Evolutionary conservation across 2,888 invertebrate genomes (phyloP), one percentile per base, ranked within the genome.

Genomic region (Cheiracanthium punctorium): DNA sequence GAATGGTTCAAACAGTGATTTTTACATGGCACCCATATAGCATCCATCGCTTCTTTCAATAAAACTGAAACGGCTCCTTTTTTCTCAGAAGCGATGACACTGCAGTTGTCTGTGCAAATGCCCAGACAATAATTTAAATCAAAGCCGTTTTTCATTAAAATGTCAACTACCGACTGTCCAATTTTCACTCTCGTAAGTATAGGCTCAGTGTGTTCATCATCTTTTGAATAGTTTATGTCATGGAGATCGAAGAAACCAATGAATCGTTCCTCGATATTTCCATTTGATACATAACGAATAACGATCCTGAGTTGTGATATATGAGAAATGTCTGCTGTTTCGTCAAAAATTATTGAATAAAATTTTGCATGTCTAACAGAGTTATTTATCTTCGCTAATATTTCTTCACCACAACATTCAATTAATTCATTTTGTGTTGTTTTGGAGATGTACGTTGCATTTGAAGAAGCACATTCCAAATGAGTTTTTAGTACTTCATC

Each of bases 321-420:
- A 37, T 75, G 75, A 0, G 33, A 32, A 10, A 75, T n/a, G 28
- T 75, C 75, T 20, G 37, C n/a, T n/a, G n/a, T n/a, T n/a, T n/a
- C n/a, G n/a, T n/a, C n/a, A n/a, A n/a, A n/a, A n/a, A n/a, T n/a
- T 64, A n/a, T n/a, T 2, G 20, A 33, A 48, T 20, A 75, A n/a
- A 37, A 75, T n/a, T 64, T 64, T 29, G 75, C 12, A 10, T 8
- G 7, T 4, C 20, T 64, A n/a, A 75, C 17, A 12, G 10, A 14
- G 14, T 32, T 20, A 20, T 14, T 8, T 5, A 75, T 75, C 5
- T 20, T 17, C 1, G 30, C 30, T 7, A 64, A 17, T 20, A 64
- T 75, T 64, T 75, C 75, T 20, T 75, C 64, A 4, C 64, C 64
- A n/a, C 75, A 75, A 32, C 75, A 75, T 24, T 75, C 58, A 17